phyloP scores from a whole-genome alignment of 2,888 invertebrate species.

The Metopia argyrocephala region DNA sequence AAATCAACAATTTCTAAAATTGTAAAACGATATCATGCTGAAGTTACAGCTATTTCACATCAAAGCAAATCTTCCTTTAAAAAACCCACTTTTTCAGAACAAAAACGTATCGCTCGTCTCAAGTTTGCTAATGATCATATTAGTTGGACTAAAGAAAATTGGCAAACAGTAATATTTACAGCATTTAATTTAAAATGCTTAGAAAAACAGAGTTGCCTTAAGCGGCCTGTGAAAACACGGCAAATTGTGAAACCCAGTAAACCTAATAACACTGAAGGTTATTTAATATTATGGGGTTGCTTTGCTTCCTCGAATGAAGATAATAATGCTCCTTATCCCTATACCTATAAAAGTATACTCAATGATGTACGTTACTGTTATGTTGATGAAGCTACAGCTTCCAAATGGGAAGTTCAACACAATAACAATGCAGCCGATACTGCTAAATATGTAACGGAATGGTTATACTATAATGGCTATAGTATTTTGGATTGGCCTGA shows the following conservation, averaged over 20 bases:
- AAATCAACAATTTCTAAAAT: neutral
- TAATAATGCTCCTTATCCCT: neutral
- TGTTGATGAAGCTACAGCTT: neutral
- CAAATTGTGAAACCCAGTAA: neutral
- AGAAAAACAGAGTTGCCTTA: neutral
- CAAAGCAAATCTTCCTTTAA: neutral
- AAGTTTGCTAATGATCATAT: neutral
- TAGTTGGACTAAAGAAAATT: neutral
- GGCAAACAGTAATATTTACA: neutral
- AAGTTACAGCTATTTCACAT: neutral
- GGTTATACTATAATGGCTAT: neutral
- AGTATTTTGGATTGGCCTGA: neutral
- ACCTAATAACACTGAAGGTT: neutral
- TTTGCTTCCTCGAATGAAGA: neutral
- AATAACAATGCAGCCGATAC: neutral
- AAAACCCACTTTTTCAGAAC: neutral
- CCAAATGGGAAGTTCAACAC: neutral
- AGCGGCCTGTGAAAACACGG: neutral
- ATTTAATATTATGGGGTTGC: neutral
- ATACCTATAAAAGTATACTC: neutral
- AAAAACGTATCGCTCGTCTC: neutral
- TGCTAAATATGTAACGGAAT: neutral
- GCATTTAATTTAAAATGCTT: neutral
- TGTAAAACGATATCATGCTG: neutral
- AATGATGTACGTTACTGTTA: neutral